A percentile compares a stretch with the other conserved stretches of the same genome.
These are phyloP conservation scores for Falcunculus frontatus DNA, from an alignment of 2,113 vertebrate genomes.

Conservation along the genomic window DNA sequence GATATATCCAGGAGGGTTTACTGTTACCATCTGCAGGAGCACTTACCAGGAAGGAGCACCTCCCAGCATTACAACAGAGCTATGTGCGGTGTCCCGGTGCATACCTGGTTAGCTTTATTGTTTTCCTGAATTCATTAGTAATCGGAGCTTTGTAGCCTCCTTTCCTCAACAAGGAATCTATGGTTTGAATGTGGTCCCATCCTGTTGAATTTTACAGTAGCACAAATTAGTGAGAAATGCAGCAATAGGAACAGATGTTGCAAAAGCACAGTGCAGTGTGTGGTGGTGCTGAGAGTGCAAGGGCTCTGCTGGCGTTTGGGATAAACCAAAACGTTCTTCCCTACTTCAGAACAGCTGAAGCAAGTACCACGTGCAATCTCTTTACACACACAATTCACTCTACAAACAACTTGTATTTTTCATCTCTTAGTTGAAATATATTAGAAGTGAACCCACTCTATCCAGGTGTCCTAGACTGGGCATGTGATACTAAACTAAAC, in stretches of 20 bases:
- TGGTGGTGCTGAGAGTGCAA: fast-evolving
- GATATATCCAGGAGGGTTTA: neutral
- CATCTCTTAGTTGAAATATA: neutral
- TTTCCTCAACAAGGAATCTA: conserved; percentile 99
- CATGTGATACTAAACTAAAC: neutral
- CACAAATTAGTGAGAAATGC: conserved; percentile 24
- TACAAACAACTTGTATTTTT: neutral
- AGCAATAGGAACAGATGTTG: neutral
- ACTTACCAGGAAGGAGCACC: neutral
- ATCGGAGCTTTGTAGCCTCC: conserved; percentile 99
- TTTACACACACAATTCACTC: neutral
- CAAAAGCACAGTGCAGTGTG: neutral
- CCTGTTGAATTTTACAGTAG: conserved; percentile 74
- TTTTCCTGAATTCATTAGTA: conserved; percentile 99
- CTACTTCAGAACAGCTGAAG: neutral
- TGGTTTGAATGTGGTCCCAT: conserved; percentile 99
- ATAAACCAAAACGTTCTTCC: neutral
- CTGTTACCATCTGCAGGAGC: neutral
- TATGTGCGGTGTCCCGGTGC: neutral
- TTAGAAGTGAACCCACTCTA: neutral
- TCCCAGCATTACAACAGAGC: neutral
- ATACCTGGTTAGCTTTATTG: conserved; percentile 99
- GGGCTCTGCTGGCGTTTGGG: neutral
- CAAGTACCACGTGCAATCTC: neutral
- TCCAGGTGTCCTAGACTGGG: neutral